Conservation (phyloP, 53 echinoderm and acorn worm genomes). For the Crossaster papposus region DNA sequence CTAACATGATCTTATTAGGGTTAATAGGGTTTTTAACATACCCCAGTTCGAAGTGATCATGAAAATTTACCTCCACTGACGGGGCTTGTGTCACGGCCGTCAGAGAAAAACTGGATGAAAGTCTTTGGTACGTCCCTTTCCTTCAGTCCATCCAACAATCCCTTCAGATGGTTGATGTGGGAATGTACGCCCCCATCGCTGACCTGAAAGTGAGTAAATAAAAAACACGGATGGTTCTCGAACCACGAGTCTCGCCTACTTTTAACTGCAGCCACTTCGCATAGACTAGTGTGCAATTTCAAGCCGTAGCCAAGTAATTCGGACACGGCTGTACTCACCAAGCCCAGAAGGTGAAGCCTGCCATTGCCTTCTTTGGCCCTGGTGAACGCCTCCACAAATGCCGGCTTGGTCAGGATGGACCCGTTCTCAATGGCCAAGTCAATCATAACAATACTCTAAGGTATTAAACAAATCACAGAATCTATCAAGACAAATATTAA, state of each 20-base stretch:
- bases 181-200: constrained; percentile 98
- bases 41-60: not conserved
- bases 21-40: too few relatives aligned
- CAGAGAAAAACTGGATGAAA: constrained; percentile 91
- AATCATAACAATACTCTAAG: constrained; percentile 91
- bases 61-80: constrained; percentile 79
- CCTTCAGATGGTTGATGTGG: constrained; percentile 84
- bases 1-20: too few relatives aligned
- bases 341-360: constrained; percentile 86
- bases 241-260: too few relatives aligned
- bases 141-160: constrained; percentile 77
- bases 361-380: constrained; percentile 92
- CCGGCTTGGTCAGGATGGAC: constrained; percentile 69
- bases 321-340: constrained; percentile 74
- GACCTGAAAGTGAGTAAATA: constrained; percentile 50
- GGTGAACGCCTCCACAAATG: constrained; percentile 84
- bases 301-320: too few relatives aligned
- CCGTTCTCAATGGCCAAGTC: constrained; percentile 74
- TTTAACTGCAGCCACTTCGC: too few relatives aligned
- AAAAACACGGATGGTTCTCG: too few relatives aligned
- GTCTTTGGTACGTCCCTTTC: constrained; percentile 76
- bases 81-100: constrained; percentile 93
- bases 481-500: not conserved
- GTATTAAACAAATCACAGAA: not conserved
- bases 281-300: too few relatives aligned